Conservation (phyloP, 2,113 vertebrate species). For the Paramisgurnus dabryanus region DNA sequence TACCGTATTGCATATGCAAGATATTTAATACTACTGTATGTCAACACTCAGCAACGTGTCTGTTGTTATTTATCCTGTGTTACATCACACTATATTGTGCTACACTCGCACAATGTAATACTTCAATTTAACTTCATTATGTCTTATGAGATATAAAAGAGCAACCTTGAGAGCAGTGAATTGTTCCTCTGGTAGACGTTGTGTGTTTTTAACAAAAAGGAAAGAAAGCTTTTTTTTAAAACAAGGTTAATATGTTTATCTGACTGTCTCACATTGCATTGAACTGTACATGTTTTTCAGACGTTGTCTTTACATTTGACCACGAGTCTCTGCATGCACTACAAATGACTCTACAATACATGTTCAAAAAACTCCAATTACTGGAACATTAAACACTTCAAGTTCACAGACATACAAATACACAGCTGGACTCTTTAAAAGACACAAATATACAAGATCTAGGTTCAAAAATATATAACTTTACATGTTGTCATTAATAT, state of each 20-base stretch:
- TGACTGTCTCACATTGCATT: constrained; percentile 69
- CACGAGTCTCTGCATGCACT: constrained; percentile 81
- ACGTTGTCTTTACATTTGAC: constrained; percentile 63
- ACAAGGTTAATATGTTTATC: constrained; percentile 76
- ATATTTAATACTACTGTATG: too few relatives aligned
- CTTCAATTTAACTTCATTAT: too few relatives aligned
- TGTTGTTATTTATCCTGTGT: too few relatives aligned
- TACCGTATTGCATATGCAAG: too few relatives aligned
- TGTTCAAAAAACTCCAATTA: constrained; percentile 76
- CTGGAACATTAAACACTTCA: constrained; percentile 62
- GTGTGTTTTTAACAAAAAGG: constrained; percentile 19
- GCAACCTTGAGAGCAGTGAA: too few relatives aligned
- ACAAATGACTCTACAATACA: constrained; percentile 81
- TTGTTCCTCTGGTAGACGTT: not conserved
- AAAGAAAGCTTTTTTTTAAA: constrained; percentile 36
- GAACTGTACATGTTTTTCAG: constrained; percentile 70
- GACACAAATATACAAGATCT: constrained; percentile 71
- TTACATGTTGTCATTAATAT: constrained; percentile 58
- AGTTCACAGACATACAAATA: constrained; percentile 69
- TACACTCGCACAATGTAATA: too few relatives aligned
- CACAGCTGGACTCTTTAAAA: constrained; percentile 78
- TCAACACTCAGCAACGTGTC: too few relatives aligned
- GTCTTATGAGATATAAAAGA: too few relatives aligned
- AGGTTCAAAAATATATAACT: constrained; percentile 61
- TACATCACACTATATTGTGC: too few relatives aligned